These are phyloP conservation scores for Pharmacophagus antenor DNA, from an alignment of 2,888 invertebrate genomes.

Conservation along the genomic window DNA sequence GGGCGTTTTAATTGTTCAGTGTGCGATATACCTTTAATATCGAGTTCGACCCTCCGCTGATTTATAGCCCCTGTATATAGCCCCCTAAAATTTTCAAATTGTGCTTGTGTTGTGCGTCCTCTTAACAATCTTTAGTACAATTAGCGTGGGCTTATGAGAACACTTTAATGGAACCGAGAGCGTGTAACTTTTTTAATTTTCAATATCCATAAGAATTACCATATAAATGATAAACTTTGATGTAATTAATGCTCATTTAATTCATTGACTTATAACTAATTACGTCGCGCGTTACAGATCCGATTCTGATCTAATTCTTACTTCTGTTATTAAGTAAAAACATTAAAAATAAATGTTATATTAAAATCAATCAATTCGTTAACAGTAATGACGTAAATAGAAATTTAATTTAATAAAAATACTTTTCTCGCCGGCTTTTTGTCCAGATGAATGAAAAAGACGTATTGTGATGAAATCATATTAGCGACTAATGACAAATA, in stretches of 20 bases:
- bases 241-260: too few relatives aligned
- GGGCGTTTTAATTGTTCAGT: conserved; percentile 30
- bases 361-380: background rate
- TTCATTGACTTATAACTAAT: too few relatives aligned
- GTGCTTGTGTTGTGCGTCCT: conserved; percentile 58
- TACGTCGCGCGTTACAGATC: too few relatives aligned
- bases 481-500: conserved; percentile 7
- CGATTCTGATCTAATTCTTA: too few relatives aligned
- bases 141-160: conserved; percentile 67
- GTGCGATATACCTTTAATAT: conserved; percentile 49
- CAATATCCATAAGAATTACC: conserved; percentile 12
- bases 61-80: conserved; percentile 72
- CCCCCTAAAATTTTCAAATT: conserved; percentile 76
- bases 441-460: conserved; percentile 16
- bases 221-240: conserved; percentile 1
- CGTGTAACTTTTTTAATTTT: conserved; percentile 33
- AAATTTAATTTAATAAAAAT: background rate
- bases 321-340: too few relatives aligned
- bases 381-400: too few relatives aligned
- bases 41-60: conserved; percentile 67
- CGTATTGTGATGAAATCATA: conserved; percentile 7
- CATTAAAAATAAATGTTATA: too few relatives aligned
- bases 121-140: conserved; percentile 63
- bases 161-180: conserved; percentile 45
- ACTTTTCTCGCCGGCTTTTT: background rate